Conservation (phyloP, 2,797 vertebrate species). For the Triplophysa bombifrons region DNA sequence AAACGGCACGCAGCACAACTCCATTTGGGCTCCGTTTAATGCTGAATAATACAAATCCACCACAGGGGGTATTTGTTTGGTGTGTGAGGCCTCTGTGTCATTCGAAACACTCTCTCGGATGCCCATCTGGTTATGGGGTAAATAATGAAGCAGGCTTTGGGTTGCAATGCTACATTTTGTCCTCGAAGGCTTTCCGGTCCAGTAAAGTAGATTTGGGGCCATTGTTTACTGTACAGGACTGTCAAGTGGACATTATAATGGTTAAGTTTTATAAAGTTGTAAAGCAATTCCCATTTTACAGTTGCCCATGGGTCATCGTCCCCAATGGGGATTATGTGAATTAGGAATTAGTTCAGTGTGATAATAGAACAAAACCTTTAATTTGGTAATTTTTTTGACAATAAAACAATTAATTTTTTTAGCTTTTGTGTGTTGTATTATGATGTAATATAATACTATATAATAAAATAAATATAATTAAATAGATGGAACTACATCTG, state of each 20-base stretch:
- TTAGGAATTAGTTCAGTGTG: background rate
- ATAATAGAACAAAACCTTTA: background rate
- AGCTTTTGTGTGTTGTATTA: no score
- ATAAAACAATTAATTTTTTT: no score
- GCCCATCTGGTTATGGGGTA: conserved; percentile 66
- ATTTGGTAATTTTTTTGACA: no score
- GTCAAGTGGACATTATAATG: background rate
- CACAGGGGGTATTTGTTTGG: conserved; percentile 76
- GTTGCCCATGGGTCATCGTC: background rate
- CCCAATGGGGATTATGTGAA: background rate
- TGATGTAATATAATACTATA: no score
- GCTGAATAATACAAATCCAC: conserved; percentile 82
- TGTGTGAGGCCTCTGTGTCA: conserved; percentile 70
- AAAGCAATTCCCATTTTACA: background rate
- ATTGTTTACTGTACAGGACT: conserved; percentile 4
- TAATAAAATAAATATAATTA: no score
- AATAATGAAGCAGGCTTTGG: conserved; percentile 71
- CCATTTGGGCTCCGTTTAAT: conserved; percentile 76
- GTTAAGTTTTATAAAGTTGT: background rate
- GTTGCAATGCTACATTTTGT: conserved; percentile 50
- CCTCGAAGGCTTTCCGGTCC: background rate
- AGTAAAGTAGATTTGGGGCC: background rate
- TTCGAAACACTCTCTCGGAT: conserved; percentile 62
- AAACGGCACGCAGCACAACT: conserved; percentile 68
- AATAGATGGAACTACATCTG: no score